Evolutionary conservation across 2,888 invertebrate species (phyloP).

Genomic region (Empis stercorea): DNA sequence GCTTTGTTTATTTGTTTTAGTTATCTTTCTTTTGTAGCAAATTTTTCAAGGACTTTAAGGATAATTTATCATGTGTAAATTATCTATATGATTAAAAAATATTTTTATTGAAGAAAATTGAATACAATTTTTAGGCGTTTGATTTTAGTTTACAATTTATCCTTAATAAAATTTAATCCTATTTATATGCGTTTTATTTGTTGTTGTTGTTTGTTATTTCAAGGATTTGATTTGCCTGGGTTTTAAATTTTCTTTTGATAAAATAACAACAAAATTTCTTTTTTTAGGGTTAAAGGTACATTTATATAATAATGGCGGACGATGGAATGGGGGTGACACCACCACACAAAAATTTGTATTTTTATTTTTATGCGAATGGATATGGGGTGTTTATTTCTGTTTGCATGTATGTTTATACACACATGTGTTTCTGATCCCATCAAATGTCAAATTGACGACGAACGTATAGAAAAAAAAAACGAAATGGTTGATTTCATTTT

Average conservation of each 20-base stretch:
- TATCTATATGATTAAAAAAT: too few relatives aligned
- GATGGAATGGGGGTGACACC: too few relatives aligned
- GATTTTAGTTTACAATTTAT: not conserved
- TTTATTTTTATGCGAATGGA: not conserved
- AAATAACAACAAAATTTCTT: not conserved
- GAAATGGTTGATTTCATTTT: not conserved
- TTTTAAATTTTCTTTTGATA: too few relatives aligned
- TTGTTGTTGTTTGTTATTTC: not conserved
- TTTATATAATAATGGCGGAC: not conserved
- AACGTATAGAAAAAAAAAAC: not conserved
- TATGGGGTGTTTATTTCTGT: too few relatives aligned
- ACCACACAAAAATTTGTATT: too few relatives aligned
- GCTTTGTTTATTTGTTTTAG: too few relatives aligned
- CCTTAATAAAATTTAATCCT: not conserved
- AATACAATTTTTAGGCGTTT: too few relatives aligned
- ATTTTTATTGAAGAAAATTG: too few relatives aligned
- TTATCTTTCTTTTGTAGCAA: too few relatives aligned
- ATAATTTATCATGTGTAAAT: too few relatives aligned
- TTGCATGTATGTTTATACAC: not conserved
- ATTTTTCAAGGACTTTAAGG: too few relatives aligned
- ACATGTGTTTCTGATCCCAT: conserved; percentile 1
- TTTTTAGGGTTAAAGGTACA: not conserved
- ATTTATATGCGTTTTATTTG: not conserved
- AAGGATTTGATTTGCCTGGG: too few relatives aligned
- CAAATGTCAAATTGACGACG: not conserved